phyloP scores from a whole-genome alignment of 1,140 invertebrate genomes.

The Drosophila saltans region DNA sequence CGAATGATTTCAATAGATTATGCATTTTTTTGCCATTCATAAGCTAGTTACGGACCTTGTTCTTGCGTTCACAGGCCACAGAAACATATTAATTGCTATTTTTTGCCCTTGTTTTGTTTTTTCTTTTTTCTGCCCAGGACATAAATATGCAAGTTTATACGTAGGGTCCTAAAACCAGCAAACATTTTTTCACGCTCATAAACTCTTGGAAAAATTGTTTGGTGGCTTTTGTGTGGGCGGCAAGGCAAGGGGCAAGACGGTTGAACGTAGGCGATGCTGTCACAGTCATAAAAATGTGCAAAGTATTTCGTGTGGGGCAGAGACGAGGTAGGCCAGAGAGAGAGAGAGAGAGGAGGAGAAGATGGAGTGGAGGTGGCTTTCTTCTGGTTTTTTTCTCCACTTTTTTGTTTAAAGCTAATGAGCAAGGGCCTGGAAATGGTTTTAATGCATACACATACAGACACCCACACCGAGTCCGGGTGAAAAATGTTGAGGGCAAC shows the following conservation, averaged over 20 bases:
- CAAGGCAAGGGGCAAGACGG: constrained; percentile 21
- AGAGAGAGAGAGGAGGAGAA: neutral
- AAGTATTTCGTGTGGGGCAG: constrained; percentile 54
- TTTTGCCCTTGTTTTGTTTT: constrained; percentile 8
- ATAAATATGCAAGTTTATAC: constrained; percentile 44
- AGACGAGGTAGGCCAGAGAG: constrained; percentile 22
- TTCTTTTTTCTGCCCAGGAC: constrained; percentile 8
- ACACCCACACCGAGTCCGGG: neutral
- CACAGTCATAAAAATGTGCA: constrained; percentile 68
- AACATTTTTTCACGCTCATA: constrained; percentile 65
- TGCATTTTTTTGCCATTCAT: neutral
- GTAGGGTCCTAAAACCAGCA: constrained; percentile 46
- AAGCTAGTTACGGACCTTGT: neutral
- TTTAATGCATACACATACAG: constrained; percentile 51
- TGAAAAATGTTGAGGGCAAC: constrained; percentile 45
- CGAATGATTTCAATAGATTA: neutral
- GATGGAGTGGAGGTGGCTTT: neutral
- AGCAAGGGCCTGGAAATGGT: constrained; percentile 50
- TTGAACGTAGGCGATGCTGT: constrained; percentile 40
- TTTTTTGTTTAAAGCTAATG: constrained; percentile 37
- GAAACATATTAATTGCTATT: constrained; percentile 40
- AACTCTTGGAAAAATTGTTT: constrained; percentile 64
- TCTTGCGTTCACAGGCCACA: neutral
- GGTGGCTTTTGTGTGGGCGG: constrained; percentile 18
- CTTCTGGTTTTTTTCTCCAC: neutral